These are phyloP conservation scores for Prorops nasuta DNA, from an alignment of 1,140 invertebrate species.

Conservation along the genomic window DNA sequence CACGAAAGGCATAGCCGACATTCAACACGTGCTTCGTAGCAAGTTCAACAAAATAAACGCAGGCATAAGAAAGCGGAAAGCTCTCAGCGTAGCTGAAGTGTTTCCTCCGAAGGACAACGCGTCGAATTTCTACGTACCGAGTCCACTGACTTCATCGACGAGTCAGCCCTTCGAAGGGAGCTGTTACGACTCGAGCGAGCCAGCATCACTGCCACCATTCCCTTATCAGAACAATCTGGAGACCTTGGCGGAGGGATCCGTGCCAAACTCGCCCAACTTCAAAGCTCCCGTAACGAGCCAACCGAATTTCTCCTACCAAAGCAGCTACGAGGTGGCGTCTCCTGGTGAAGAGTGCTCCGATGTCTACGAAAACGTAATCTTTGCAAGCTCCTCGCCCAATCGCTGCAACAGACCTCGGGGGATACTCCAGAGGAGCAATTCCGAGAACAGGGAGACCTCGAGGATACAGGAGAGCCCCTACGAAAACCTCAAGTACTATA, in stretches of 20 bases:
- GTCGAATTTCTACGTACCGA: slow-evolving; percentile 69
- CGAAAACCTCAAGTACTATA: slow-evolving; percentile 30
- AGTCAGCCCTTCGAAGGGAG: slow-evolving; percentile 31
- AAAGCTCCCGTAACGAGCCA: slow-evolving; percentile 15
- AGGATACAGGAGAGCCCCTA: slow-evolving; percentile 25
- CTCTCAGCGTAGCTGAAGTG: slow-evolving; percentile 67
- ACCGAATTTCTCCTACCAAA: slow-evolving; percentile 28
- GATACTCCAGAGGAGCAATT: slow-evolving; percentile 29
- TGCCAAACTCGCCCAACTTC: slow-evolving; percentile 37
- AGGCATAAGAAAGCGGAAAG: slow-evolving; percentile 63
- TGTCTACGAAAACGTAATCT: slow-evolving; percentile 28
- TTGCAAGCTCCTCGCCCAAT: slow-evolving; percentile 12
- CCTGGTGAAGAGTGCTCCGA: too few relatives aligned
- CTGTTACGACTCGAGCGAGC: slow-evolving; percentile 30
- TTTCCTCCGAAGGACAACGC: slow-evolving; percentile 52
- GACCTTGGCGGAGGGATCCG: slow-evolving; percentile 37
- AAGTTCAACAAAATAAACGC: slow-evolving; percentile 67
- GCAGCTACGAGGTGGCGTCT: too few relatives aligned
- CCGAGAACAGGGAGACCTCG: slow-evolving; percentile 24
- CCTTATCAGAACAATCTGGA: slow-evolving; percentile 42
- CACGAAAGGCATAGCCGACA: slow-evolving; percentile 53
- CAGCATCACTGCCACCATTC: slow-evolving; percentile 39
- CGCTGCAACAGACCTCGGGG: slow-evolving; percentile 20
- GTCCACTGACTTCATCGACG: slow-evolving; percentile 50
- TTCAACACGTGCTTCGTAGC: slow-evolving; percentile 65